Conservation (phyloP, 2,888 invertebrate genomes). For the Gari tellinella region DNA sequence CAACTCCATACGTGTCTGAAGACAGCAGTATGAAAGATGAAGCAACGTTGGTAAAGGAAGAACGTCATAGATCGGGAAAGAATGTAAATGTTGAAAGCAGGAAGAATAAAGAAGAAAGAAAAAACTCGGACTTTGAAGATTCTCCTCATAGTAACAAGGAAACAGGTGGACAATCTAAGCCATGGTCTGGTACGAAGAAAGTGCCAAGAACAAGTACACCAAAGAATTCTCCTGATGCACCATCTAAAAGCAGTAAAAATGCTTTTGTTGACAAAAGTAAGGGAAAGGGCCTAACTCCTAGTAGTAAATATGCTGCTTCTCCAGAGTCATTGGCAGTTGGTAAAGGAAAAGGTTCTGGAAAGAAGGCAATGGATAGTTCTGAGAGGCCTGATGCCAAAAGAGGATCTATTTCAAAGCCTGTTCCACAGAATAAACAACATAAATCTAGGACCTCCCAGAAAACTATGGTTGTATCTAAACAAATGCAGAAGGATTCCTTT, state of each 20-base stretch:
- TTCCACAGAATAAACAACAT: too few relatives aligned
- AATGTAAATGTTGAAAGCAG: constrained; percentile 17
- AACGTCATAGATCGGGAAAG: not conserved
- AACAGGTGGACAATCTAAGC: constrained; percentile 6
- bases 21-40: not conserved
- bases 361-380: not conserved
- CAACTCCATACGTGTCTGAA: constrained; percentile 31
- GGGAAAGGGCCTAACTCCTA: constrained; percentile 1
- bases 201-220: constrained; percentile 60
- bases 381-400: too few relatives aligned
- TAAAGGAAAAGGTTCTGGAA: not conserved
- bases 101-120: constrained; percentile 43
- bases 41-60: not conserved
- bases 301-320: constrained; percentile 14
- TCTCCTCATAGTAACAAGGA: constrained; percentile 4
- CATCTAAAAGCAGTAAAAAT: not conserved
- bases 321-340: not conserved
- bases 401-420: too few relatives aligned
- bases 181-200: constrained; percentile 10
- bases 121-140: constrained; percentile 19
- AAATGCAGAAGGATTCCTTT: too few relatives aligned
- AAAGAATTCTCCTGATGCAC: constrained; percentile 45
- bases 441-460: too few relatives aligned
- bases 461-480: too few relatives aligned
- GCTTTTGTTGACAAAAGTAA: not conserved